Evolutionary conservation across 2,888 invertebrate genomes (phyloP).

Genomic region (Ametastegia equiseti): DNA sequence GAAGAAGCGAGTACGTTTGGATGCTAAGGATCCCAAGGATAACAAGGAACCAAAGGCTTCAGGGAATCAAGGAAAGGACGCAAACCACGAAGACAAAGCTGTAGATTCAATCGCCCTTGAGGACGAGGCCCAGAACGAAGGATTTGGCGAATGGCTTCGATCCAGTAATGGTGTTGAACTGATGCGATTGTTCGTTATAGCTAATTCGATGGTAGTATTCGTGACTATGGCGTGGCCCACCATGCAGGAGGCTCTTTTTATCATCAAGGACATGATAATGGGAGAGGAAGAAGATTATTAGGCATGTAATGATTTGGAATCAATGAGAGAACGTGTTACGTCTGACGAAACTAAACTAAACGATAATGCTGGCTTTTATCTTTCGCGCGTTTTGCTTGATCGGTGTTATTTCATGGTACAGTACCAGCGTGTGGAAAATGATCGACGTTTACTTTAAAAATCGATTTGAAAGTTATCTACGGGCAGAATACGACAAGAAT

Average conservation of each 20-base stretch:
- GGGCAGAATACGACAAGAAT: constrained; percentile 75
- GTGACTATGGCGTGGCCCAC: constrained; percentile 87
- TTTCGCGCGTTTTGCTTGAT: constrained; percentile 83
- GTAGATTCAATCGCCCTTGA: constrained; percentile 41
- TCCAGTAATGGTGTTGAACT: constrained; percentile 84
- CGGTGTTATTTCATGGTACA: constrained; percentile 85
- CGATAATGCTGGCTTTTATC: constrained; percentile 81
- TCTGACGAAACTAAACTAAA: neutral
- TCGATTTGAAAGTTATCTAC: constrained; percentile 82
- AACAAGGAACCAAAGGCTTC: constrained; percentile 43
- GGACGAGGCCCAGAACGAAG: constrained; percentile 65
- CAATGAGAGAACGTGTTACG: constrained; percentile 61
- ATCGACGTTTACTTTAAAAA: constrained; percentile 86
- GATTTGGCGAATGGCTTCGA: constrained; percentile 72
- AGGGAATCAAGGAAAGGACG: constrained; percentile 46
- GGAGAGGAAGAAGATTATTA: constrained; percentile 62
- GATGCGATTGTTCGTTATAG: constrained; percentile 89
- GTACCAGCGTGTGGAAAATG: constrained; percentile 83
- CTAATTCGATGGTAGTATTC: constrained; percentile 85
- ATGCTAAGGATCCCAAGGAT: constrained; percentile 55
- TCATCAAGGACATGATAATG: constrained; percentile 73
- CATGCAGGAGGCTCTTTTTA: constrained; percentile 79
- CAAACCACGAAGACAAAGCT: constrained; percentile 55
- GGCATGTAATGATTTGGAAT: neutral
- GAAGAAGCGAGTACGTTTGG: constrained; percentile 63